Base-by-base conservation (phyloP, 1,140 invertebrate species). In the Pseudomyrmex cubaensis region DNA sequence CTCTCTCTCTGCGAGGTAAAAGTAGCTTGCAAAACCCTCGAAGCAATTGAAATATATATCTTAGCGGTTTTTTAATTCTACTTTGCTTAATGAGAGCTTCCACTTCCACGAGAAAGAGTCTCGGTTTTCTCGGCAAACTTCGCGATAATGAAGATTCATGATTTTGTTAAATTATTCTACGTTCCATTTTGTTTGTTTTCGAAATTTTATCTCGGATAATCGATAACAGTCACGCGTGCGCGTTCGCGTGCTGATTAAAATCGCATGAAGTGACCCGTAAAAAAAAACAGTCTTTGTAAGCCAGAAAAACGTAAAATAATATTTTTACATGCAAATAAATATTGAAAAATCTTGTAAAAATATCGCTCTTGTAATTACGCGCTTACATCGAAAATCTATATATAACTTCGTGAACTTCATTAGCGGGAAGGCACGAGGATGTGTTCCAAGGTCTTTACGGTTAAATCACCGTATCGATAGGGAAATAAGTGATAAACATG, bases 361-460 rank as follows among this genome's bases (percentile, higher is more conserved):
- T 12, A 75, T 46, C 7, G 63, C 35, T 12, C 1, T 22, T 57
- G 20, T 70, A 78, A 78, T 70, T 78, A 69, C 59, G 22, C 35
- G 35, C 35, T 35, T 20, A 50, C 9, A 70, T 80, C 44, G 66
- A 80, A 80, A 78, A 78, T 78, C 54, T 15, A 78, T 78, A 70
- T 5, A 35, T 35, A 35, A 78, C 54, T 70, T 48, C 2, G 8
- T 17, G 17, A 9, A 56, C 20, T 59, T 48, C 3, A 20, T 59
- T 15, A 25, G 22, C 13, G 17, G 22, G 48, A 54, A 35, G 35
- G 0, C 5, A 46, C 10, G 62, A 13, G 15, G 35, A 35, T 7
- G 35, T 35, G 54, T 5, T 59, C 70, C 72, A 61, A 80, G 66
- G n/a, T n/a, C 20, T 46, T 80, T 72, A 80, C 22, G 13, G n/a